A percentile compares a stretch with the other conserved stretches of the same genome.
Conservation (phyloP, 1,140 invertebrate species). For the Drosophila virilis region DNA sequence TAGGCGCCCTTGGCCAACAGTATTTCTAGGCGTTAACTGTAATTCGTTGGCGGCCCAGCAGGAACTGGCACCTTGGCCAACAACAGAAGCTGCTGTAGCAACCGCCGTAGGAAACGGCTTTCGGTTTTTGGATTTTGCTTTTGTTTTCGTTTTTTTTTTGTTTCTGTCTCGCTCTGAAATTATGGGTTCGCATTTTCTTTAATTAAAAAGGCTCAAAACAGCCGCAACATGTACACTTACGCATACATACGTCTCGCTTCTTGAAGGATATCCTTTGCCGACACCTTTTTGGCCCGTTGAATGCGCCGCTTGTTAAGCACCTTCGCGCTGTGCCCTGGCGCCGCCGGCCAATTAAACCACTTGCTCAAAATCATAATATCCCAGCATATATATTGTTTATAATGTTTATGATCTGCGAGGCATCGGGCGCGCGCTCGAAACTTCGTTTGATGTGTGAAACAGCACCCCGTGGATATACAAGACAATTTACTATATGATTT, state of each 20-base stretch:
- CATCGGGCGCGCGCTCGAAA: background rate
- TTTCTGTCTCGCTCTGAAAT: slow-evolving; percentile 45
- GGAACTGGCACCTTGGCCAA: slow-evolving; percentile 65
- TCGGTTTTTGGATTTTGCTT: slow-evolving; percentile 34
- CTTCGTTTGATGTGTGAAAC: slow-evolving; percentile 14
- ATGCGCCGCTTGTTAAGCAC: slow-evolving; percentile 19
- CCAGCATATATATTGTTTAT: slow-evolving; percentile 16
- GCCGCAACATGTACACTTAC: slow-evolving; percentile 24
- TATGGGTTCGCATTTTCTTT: slow-evolving; percentile 73
- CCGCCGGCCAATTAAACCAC: slow-evolving; percentile 66
- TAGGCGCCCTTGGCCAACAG: slow-evolving; percentile 58
- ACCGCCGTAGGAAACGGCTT: slow-evolving; percentile 53
- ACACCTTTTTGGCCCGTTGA: slow-evolving; percentile 43
- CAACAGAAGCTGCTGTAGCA: slow-evolving; percentile 29
- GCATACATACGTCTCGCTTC: background rate
- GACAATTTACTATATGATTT: slow-evolving; percentile 12
- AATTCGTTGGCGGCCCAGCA: slow-evolving; percentile 67
- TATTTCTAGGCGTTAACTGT: slow-evolving; percentile 77
- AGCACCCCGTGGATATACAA: background rate
- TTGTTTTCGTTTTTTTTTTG: background rate
- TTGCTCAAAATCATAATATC: slow-evolving; percentile 54
- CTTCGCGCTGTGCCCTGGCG: slow-evolving; percentile 45
- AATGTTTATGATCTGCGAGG: slow-evolving; percentile 24
- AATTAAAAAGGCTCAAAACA: slow-evolving; percentile 69
- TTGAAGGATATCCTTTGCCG: slow-evolving; percentile 57